phyloP scores from a whole-genome alignment of 2,888 invertebrate genomes.

The Amblyteles armatorius region DNA sequence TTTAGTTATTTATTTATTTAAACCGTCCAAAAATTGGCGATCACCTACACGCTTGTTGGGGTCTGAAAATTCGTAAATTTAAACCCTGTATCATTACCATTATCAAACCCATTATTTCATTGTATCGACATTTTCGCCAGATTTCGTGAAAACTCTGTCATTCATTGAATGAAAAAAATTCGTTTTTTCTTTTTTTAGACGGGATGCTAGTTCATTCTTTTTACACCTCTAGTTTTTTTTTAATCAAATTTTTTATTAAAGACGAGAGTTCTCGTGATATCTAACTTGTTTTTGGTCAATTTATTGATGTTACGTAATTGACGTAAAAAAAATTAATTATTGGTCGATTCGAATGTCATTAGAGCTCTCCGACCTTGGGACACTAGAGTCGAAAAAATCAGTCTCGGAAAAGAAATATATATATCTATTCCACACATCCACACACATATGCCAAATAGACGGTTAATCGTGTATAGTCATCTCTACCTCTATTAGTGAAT shows the following conservation, averaged over 20 bases:
- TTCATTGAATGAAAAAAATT: slow-evolving; percentile 7
- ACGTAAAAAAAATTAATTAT: not conserved
- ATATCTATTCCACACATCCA: not conserved
- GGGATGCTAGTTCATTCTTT: slow-evolving; percentile 13
- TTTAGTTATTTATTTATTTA: no score
- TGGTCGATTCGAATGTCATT: not conserved
- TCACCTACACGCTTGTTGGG: no score
- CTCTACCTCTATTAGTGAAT: slow-evolving; percentile 76
- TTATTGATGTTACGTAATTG: not conserved
- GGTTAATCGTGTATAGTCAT: slow-evolving; percentile 55
- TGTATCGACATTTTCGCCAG: not conserved
- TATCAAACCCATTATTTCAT: not conserved
- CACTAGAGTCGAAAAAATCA: slow-evolving; percentile 5
- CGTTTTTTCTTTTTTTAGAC: slow-evolving; percentile 17
- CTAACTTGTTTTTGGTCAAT: not conserved
- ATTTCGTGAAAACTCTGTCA: not conserved
- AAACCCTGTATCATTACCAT: no score
- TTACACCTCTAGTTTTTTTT: slow-evolving; percentile 21
- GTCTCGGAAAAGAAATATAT: not conserved
- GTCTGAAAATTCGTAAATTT: no score
- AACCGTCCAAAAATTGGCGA: no score
- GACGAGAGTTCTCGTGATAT: slow-evolving; percentile 32
- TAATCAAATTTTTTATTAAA: not conserved
- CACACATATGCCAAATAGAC: slow-evolving; percentile 24
- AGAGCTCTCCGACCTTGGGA: slow-evolving; percentile 38